phyloP scores from a whole-genome alignment of 2,797 vertebrate genomes.

The Gymnoscopelus braueri region DNA sequence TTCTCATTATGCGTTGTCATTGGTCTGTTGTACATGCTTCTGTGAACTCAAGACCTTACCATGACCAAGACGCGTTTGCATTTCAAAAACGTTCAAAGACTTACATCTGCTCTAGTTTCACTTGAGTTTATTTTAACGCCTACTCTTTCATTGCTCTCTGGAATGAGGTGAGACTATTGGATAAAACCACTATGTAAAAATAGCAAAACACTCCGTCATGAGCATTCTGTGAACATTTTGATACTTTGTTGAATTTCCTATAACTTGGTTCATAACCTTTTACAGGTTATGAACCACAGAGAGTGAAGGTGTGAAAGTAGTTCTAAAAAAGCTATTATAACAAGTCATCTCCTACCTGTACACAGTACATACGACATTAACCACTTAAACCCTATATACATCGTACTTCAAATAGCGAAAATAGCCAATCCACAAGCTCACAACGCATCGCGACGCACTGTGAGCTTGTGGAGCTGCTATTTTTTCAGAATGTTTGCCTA shows the following conservation, averaged over 20 bases:
- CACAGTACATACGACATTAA: slow-evolving; percentile 27
- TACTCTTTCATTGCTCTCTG: slow-evolving; percentile 41
- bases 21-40: slow-evolving; percentile 3
- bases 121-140: slow-evolving; percentile 34
- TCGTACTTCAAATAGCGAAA: too few species aligned
- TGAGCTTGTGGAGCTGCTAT: too few species aligned
- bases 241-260: slow-evolving; percentile 31
- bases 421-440: too few species aligned
- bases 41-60: slow-evolving; percentile 41
- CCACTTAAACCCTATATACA: too few species aligned
- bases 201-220: slow-evolving; percentile 22
- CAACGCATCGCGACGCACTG: too few species aligned
- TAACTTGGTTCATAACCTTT: slow-evolving; percentile 28
- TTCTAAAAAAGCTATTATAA: slow-evolving; percentile 15
- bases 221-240: slow-evolving; percentile 49
- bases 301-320: slow-evolving; percentile 27
- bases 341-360: slow-evolving; percentile 39
- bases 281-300: slow-evolving; percentile 35
- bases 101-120: slow-evolving; percentile 47
- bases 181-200: slow-evolving; percentile 72
- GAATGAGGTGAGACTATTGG: slow-evolving; percentile 49
- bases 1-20: slow-evolving; percentile 20
- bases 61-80: slow-evolving; percentile 18
- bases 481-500: too few species aligned
- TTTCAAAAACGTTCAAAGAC: slow-evolving; percentile 49